Evolutionary conservation across 2,113 vertebrate species (phyloP), one percentile per base, ranked within the genome.

Genomic region (Regulus satrapa): DNA sequence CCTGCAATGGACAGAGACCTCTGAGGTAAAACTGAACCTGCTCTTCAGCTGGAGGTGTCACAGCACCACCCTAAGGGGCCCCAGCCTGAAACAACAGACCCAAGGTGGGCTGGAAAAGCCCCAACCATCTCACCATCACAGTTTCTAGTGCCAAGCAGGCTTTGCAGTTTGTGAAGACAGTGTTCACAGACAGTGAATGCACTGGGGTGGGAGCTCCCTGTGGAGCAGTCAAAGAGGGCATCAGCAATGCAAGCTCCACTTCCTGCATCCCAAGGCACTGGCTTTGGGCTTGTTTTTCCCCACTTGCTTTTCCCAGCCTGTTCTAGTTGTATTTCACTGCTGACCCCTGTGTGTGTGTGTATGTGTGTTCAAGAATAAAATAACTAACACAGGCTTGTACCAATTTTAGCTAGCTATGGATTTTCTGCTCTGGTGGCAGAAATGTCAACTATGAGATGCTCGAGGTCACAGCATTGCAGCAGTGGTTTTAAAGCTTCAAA

Each of bases 361-460:
- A 12, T 51, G 10, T 56, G 3, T 51, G 7, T n/a, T 62, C 36
- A 68, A 61, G 45, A 68, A 79, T 54, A 78, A 79, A 95, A 48
- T 67, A 59, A 67, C 2, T 67, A 59, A 67, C 2, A 2, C 6
- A n/a, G 18, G 17, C 9, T 52, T 90, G 92, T 52, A 61, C 40
- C 28, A 26, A 14, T 79, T 72, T 76, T 54, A 79, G 62, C 14
- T 54, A 79, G 62, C 14, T 48, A 25, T 5, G 7, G 52, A 25
- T 64, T 77, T 76, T 90, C 28, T 43, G 51, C 54, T 68, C 21
- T 64, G 31, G 29, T 51, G 38, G 36, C 32, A 6, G 67, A 28
- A 92, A 80, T 0, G 0, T 46, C 63, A 77, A 0, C 16, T 54
- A 18, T 43, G 40, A 79, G 26, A 59, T 45, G 5, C 40, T 63